Conservation (phyloP, 2,888 invertebrate genomes). For the Sympetrum striolatum region DNA sequence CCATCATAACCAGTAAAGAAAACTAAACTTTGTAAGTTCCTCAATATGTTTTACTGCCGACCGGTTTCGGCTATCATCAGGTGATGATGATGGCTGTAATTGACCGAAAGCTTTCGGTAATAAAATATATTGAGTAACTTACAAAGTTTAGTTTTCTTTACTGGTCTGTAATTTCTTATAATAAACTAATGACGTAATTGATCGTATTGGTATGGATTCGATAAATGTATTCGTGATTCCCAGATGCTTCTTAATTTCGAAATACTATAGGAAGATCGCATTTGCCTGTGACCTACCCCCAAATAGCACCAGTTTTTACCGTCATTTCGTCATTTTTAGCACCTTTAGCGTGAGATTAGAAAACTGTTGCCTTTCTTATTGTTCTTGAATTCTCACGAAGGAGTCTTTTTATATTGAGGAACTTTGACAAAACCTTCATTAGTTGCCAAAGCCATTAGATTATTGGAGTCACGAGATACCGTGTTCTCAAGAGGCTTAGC, state of each 20-base stretch:
- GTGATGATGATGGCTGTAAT: too few species aligned
- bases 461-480: background rate
- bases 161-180: too few species aligned
- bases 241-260: background rate
- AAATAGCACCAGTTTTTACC: background rate
- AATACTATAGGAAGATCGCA: background rate
- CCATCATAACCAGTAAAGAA: too few species aligned
- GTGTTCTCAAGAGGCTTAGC: background rate
- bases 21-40: too few species aligned
- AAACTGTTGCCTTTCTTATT: background rate
- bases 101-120: too few species aligned
- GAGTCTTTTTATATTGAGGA: background rate
- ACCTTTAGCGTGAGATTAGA: slow-evolving; percentile 10
- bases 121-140: too few species aligned
- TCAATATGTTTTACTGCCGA: too few species aligned
- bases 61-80: too few species aligned
- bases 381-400: slow-evolving; percentile 3
- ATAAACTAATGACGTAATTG: too few species aligned
- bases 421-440: background rate
- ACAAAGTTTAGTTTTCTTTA: too few species aligned
- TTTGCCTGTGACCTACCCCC: background rate
- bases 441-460: background rate
- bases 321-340: background rate
- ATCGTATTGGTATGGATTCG: too few species aligned
- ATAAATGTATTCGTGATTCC: too few species aligned